A percentile compares a stretch with the other conserved stretches of the same genome.
Conservation (phyloP, 2,888 invertebrate species). For the Allophyes oxyacanthae region DNA sequence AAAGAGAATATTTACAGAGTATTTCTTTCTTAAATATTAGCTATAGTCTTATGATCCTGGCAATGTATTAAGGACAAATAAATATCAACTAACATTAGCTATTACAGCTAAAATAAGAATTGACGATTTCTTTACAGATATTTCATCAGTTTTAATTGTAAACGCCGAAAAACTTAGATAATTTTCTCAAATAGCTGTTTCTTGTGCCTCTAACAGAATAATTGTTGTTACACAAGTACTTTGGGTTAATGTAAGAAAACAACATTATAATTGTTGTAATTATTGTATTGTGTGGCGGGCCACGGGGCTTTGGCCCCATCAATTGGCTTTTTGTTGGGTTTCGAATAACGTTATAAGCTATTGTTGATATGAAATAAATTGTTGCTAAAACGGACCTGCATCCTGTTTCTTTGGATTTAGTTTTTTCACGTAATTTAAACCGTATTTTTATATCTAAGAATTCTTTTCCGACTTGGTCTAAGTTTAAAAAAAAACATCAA, state of each 20-base stretch:
- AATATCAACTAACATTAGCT: no score
- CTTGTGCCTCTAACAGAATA: conserved; percentile 25
- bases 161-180: conserved; percentile 11
- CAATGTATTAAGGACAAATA: no score
- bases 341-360: conserved; percentile 20
- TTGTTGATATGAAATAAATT: conserved; percentile 45
- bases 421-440: background rate
- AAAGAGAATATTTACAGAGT: no score
- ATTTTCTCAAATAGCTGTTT: conserved; percentile 27
- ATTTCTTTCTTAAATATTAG: no score
- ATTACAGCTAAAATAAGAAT: background rate
- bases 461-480: no score
- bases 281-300: conserved; percentile 25
- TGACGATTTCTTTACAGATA: conserved; percentile 1
- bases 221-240: conserved; percentile 31
- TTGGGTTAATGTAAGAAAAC: conserved; percentile 15
- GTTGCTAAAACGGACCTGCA: conserved; percentile 6
- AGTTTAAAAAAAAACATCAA: no score
- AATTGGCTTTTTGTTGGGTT: conserved; percentile 40
- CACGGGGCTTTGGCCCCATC: conserved; percentile 30
- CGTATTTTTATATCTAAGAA: no score
- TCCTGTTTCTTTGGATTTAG: conserved; percentile 26
- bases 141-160: conserved; percentile 15
- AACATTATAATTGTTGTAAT: conserved; percentile 45
- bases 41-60: background rate